A percentile compares a stretch with the other conserved stretches of the same genome.
phyloP scores from a whole-genome alignment of 64 coral and sea anemone genomes.

The Pocillopora verrucosa region DNA sequence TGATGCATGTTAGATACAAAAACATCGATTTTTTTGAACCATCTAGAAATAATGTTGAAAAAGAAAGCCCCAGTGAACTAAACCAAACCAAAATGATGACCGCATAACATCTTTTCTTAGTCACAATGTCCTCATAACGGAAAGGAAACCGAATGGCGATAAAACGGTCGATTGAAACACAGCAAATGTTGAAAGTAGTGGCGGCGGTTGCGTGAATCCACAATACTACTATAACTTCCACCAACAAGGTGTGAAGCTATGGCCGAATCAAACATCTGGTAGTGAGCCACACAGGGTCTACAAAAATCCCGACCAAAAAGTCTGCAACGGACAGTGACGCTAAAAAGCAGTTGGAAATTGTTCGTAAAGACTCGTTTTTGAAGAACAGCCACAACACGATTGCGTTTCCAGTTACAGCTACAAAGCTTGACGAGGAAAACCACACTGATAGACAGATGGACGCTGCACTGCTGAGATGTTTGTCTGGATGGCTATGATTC shows the following conservation, averaged over 20 bases:
- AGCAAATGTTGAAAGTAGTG: slow-evolving; percentile 17
- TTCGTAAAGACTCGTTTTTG: slow-evolving; percentile 15
- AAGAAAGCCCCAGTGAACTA: neutral
- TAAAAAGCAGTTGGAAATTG: slow-evolving; percentile 3
- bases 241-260: neutral
- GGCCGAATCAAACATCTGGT: neutral
- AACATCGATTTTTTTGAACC: no score
- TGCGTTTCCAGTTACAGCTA: slow-evolving; percentile 23
- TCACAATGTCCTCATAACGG: slow-evolving; percentile 7
- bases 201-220: neutral
- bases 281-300: neutral
- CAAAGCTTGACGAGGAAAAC: neutral
- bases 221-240: neutral
- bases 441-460: neutral
- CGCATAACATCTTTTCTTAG: neutral
- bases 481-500: no score
- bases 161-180: slow-evolving; percentile 6
- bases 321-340: neutral
- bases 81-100: neutral
- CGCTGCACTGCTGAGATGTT: neutral
- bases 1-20: neutral
- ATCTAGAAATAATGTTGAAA: neutral
- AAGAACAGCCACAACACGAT: neutral
- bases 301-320: neutral
- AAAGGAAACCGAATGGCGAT: slow-evolving; percentile 16